phyloP scores from a whole-genome alignment of 1,140 invertebrate genomes.

The Nebria ingens region DNA sequence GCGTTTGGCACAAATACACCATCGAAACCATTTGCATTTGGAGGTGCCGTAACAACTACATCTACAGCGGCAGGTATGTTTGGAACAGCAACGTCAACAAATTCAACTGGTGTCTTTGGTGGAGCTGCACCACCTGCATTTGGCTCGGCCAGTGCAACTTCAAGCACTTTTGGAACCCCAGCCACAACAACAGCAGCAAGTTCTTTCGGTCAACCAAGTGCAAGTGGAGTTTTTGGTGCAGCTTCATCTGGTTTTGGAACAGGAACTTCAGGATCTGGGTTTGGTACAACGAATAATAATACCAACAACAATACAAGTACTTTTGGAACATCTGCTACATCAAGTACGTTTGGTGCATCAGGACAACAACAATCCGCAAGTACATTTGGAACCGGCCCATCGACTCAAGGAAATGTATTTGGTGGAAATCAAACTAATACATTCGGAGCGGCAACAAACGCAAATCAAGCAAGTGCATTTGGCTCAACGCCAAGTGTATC shows the following conservation, averaged over 20 bases:
- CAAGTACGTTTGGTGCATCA: background rate
- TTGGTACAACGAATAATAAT: background rate
- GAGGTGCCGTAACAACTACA: background rate
- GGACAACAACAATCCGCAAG: background rate
- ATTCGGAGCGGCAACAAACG: background rate
- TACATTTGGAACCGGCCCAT: background rate
- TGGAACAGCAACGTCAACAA: slow-evolving; percentile 2
- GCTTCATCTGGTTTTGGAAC: slow-evolving; percentile 1
- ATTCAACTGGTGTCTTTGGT: slow-evolving; percentile 1
- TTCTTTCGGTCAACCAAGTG: background rate
- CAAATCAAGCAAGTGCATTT: background rate
- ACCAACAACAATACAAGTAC: slow-evolving; percentile 4
- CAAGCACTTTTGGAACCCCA: background rate
- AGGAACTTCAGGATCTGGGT: background rate
- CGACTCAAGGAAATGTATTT: background rate
- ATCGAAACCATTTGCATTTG: background rate
- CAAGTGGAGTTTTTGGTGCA: background rate
- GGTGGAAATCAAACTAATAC: background rate
- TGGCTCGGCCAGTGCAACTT: background rate
- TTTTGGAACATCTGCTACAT: background rate
- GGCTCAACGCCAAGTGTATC: background rate
- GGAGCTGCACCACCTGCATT: background rate
- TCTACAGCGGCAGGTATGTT: background rate
- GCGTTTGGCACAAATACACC: background rate
- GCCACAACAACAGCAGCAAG: background rate